A percentile compares a stretch with the other conserved stretches of the same genome.
These are phyloP conservation scores for Lucifuga dentata DNA, from an alignment of 2,113 vertebrate species.

Conservation along the genomic window DNA sequence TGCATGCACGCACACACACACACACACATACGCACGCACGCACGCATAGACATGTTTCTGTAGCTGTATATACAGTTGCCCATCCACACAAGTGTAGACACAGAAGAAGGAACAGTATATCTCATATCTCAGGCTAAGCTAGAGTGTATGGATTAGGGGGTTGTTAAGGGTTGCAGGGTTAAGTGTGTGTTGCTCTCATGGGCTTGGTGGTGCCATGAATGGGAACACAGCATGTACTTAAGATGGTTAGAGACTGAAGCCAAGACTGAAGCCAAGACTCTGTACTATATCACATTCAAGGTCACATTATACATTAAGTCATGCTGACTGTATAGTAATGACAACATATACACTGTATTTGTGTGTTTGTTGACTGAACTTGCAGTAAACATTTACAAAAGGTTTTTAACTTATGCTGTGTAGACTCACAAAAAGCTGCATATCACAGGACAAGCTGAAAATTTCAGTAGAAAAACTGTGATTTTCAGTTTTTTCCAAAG, in stretches of 20 bases:
- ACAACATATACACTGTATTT: constrained; percentile 27
- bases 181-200: constrained; percentile 55
- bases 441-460: too few relatives aligned
- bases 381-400: not conserved
- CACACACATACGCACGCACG: constrained; percentile 1
- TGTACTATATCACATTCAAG: constrained; percentile 44
- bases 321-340: not conserved
- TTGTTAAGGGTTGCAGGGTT: constrained; percentile 53
- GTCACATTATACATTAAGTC: constrained; percentile 40
- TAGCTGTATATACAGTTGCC: not conserved
- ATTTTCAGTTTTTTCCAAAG: too few relatives aligned
- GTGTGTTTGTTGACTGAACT: constrained; percentile 3
- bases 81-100: too few relatives aligned
- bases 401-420: not conserved
- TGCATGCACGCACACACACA: constrained; percentile 17
- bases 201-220: constrained; percentile 57
- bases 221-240: constrained; percentile 56
- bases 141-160: constrained; percentile 47
- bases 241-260: constrained; percentile 44
- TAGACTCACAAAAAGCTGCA: constrained; percentile 6
- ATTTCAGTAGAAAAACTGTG: too few relatives aligned
- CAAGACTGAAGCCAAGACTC: constrained; percentile 42
- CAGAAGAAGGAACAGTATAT: constrained; percentile 34
- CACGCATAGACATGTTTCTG: constrained; percentile 4
- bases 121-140: constrained; percentile 43